Percentiles rank a stretch among this genome's conserved stretches.
Conservation (phyloP, 2,113 vertebrate genomes). For the Channa argus region DNA sequence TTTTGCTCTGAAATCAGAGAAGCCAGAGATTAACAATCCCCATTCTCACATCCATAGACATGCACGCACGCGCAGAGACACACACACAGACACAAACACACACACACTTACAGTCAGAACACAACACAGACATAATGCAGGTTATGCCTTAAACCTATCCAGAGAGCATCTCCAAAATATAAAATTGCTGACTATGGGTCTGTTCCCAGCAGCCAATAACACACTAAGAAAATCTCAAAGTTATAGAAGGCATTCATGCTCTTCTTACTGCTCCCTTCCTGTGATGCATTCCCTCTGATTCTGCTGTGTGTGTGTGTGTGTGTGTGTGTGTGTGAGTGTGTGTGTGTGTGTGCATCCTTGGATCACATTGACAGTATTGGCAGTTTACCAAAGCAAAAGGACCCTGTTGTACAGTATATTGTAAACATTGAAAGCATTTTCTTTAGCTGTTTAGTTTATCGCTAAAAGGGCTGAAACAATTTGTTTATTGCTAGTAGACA, state of each 20-base stretch:
- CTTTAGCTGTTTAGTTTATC: slow-evolving; percentile 3
- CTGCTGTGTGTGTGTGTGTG: slow-evolving; percentile 11
- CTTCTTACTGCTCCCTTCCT: slow-evolving; percentile 44
- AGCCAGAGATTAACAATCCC: slow-evolving; percentile 26
- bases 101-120: background rate
- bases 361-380: slow-evolving; percentile 28
- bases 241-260: slow-evolving; percentile 39
- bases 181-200: slow-evolving; percentile 64
- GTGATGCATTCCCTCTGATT: slow-evolving; percentile 50
- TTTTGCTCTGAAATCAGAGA: slow-evolving; percentile 27
- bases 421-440: background rate
- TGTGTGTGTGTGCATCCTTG: slow-evolving; percentile 2
- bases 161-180: slow-evolving; percentile 52
- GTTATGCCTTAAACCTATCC: slow-evolving; percentile 59
- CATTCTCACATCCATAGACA: background rate
- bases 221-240: slow-evolving; percentile 41
- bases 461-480: background rate
- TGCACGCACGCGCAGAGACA: background rate
- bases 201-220: slow-evolving; percentile 58
- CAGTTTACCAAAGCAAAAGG: slow-evolving; percentile 14
- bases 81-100: background rate
- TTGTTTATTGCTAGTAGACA: background rate
- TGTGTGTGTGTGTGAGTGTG: slow-evolving; percentile 19
- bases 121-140: background rate
- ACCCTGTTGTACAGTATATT: slow-evolving; percentile 5